Percentiles rank a stretch among this genome's conserved stretches.
Evolutionary conservation across 2,113 vertebrate genomes (phyloP).

Genomic region (Podarcis cretensis): DNA sequence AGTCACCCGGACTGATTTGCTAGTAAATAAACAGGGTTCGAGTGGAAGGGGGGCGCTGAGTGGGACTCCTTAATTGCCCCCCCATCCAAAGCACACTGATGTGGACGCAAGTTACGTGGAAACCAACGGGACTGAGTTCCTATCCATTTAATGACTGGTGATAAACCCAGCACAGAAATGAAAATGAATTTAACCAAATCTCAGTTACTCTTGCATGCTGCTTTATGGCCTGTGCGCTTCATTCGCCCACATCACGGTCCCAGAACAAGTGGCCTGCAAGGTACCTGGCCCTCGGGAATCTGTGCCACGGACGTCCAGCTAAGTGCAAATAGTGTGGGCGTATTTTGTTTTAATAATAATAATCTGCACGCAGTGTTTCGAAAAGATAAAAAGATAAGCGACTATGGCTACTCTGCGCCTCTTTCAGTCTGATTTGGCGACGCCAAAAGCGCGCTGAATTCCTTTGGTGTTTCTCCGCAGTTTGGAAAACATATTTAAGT

Average conservation of each 20-base stretch:
- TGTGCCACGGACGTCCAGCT: not conserved
- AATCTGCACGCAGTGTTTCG: not conserved
- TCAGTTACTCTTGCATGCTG: no score
- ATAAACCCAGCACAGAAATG: not conserved
- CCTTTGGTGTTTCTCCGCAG: no score
- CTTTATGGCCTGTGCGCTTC: not conserved
- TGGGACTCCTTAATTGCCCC: not conserved
- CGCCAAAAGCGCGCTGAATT: no score
- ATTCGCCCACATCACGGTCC: not conserved
- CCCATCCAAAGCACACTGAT: not conserved
- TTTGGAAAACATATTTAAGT: no score
- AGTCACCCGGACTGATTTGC: not conserved
- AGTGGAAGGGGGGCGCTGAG: not conserved
- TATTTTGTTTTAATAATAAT: not conserved
- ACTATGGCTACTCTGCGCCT: no score
- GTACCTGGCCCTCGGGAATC: not conserved
- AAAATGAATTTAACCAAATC: not conserved
- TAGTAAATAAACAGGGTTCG: not conserved
- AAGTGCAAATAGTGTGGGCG: not conserved
- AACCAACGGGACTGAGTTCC: not conserved
- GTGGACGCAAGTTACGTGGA: not conserved
- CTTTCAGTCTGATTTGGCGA: no score
- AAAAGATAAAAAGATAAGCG: not conserved
- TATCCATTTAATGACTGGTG: not conserved
- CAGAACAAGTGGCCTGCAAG: not conserved